A percentile compares a stretch with the other conserved stretches of the same genome.
Evolutionary conservation across 23 tunicate species (phyloP).

Genomic region (Aplidium turbinatum): DNA sequence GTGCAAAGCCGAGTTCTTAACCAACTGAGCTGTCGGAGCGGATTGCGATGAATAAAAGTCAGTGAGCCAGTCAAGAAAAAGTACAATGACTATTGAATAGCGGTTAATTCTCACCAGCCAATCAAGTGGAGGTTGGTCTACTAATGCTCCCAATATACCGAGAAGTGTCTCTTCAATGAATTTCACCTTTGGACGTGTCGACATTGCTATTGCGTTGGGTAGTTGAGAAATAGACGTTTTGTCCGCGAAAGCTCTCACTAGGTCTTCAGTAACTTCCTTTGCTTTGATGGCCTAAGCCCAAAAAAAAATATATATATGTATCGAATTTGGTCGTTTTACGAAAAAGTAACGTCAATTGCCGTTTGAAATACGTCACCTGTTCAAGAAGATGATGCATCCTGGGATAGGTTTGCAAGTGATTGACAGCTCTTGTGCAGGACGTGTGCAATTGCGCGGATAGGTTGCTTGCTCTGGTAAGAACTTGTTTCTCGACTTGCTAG

Average conservation of each 20-base stretch:
- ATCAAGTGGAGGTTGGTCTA: constrained; percentile 45
- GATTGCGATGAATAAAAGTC: too few species aligned
- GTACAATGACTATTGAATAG: too few species aligned
- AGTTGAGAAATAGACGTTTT: constrained; percentile 45
- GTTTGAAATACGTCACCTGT: constrained; percentile 21
- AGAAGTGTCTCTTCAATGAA: constrained; percentile 45
- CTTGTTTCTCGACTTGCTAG: constrained; percentile 48
- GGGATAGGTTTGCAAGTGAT: constrained; percentile 20
- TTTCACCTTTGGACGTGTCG: constrained; percentile 50
- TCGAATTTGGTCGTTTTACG: too few species aligned
- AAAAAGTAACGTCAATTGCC: too few species aligned
- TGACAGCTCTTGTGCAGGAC: constrained; percentile 23
- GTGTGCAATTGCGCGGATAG: constrained; percentile 31
- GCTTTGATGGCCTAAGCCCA: constrained; percentile 43
- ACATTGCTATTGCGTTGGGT: constrained; percentile 19
- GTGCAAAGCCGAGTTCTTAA: too few species aligned
- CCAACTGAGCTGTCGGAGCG: too few species aligned
- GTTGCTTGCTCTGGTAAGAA: constrained; percentile 27
- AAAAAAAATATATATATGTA: too few species aligned
- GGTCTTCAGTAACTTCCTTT: constrained; percentile 57
- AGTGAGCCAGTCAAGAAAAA: too few species aligned
- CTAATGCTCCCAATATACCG: constrained; percentile 10
- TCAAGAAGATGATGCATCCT: constrained; percentile 31
- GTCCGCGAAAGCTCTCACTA: constrained; percentile 41
- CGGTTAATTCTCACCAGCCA: constrained; percentile 77